A percentile compares a stretch with the other conserved stretches of the same genome.
Evolutionary conservation across 2,888 invertebrate species (phyloP).

Genomic region (Bugula neritina): DNA sequence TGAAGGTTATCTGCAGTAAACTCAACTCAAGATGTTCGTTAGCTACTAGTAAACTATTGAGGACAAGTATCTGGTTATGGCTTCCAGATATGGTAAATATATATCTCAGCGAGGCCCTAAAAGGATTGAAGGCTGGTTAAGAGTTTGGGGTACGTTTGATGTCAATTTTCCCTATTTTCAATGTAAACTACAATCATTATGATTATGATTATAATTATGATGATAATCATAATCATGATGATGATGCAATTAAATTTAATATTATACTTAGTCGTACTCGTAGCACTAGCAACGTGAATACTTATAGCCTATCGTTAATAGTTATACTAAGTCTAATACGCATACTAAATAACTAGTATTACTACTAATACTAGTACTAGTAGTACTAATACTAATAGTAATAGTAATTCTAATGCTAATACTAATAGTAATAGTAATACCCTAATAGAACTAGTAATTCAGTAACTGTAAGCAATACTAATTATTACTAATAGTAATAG

Average conservation of each 20-base stretch:
- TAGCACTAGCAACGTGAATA: not conserved
- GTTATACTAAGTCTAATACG: not conserved
- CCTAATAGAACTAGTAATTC: not conserved
- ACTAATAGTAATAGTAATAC: too few relatives aligned
- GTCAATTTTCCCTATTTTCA: too few relatives aligned
- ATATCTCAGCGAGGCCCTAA: slow-evolving; percentile 17
- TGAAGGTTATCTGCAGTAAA: not conserved
- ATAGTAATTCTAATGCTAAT: too few relatives aligned
- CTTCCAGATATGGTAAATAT: slow-evolving; percentile 14
- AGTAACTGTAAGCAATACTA: not conserved
- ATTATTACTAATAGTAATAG: too few relatives aligned
- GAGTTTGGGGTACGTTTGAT: slow-evolving; percentile 23
- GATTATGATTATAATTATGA: too few relatives aligned
- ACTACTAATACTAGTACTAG: too few relatives aligned
- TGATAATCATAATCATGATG: not conserved
- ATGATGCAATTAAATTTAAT: not conserved
- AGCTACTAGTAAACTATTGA: not conserved
- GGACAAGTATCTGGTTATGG: not conserved
- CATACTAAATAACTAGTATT: not conserved
- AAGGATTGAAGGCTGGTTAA: slow-evolving; percentile 15
- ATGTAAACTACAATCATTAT: too few relatives aligned
- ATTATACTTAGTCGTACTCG: not conserved
- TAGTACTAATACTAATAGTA: too few relatives aligned
- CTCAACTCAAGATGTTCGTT: not conserved
- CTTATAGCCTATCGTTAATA: too few relatives aligned